Base-by-base conservation (phyloP, 35 echinoderm and acorn worm genomes). In the Anneissia japonica region DNA sequence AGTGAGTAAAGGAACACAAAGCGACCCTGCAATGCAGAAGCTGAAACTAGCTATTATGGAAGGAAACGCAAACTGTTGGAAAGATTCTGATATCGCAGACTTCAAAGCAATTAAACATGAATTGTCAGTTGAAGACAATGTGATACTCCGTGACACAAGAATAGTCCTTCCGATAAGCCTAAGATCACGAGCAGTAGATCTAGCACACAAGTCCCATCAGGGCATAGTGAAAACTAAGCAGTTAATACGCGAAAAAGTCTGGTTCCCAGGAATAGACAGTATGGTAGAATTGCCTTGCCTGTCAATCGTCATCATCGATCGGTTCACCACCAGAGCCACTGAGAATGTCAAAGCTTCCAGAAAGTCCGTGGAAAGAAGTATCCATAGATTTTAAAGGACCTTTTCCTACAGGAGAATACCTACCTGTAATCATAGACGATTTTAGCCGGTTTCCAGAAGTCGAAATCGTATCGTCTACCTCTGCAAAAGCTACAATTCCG, bases 261-360 rank as follows among this genome's bases (percentile, higher is more conserved):
- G 93, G 90, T 89, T 97, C 74, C 90, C 90, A 30, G 79, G 75
- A 21, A 89, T 89, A 29, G 94, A 97, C 73, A 86, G 80, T 1
- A 23, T 74, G 2, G 87, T 88, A 21, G 91, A 93, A 79, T 17
- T 97, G 94, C 39, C 14, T 93, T 31, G 74, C 86, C 84, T 97
- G 87, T 74, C 86, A 96, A 89, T 78, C 84, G 30, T 23, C 91
- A 46, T 90, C 84, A 33, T 30, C 55, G 32, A 83, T 46, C 30
- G 77, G 26, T 30, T 74, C 56, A 0, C 80, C 84, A 37, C 75
- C 36, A 17, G 87, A 97, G 74, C 88, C 91, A 13, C 51, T 97
- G 26, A 56, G 51, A 37, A 93, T 97, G 91, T 74, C 82, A 14
- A 46, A 79, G 35, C 31, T 80, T 0, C 89, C 75, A 32, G 38